Evolutionary conservation across 2,888 invertebrate species (phyloP).

Genomic region (Caradrina kadenii): DNA sequence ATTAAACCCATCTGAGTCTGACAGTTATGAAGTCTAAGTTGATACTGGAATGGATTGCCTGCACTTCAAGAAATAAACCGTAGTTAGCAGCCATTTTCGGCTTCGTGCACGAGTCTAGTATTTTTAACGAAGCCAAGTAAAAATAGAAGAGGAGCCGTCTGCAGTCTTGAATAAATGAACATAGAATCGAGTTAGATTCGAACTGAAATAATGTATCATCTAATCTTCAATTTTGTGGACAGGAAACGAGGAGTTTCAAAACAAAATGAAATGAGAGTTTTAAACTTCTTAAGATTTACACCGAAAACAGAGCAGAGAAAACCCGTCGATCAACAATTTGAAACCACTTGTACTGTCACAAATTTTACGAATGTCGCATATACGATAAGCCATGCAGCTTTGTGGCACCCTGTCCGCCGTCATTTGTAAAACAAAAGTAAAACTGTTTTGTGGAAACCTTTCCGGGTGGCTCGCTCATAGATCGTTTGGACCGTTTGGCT

Average conservation of each 20-base stretch:
- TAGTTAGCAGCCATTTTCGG: neutral
- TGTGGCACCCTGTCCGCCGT: slow-evolving; percentile 11
- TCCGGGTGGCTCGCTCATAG: slow-evolving; percentile 31
- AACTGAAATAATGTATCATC: slow-evolving; percentile 4
- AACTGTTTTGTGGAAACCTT: slow-evolving; percentile 37
- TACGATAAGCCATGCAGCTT: slow-evolving; percentile 36
- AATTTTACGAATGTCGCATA: slow-evolving; percentile 25
- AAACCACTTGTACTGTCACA: slow-evolving; percentile 25
- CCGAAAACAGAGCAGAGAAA: slow-evolving; percentile 2
- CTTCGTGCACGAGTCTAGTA: neutral
- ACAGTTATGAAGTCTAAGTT: slow-evolving; percentile 30
- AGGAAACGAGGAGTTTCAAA: neutral
- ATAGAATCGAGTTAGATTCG: slow-evolving; percentile 1
- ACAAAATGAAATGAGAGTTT: neutral
- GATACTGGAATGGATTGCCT: slow-evolving; percentile 9
- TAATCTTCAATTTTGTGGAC: slow-evolving; percentile 12
- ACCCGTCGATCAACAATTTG: slow-evolving; percentile 20
- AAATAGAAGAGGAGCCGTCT: slow-evolving; percentile 41
- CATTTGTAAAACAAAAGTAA: slow-evolving; percentile 53
- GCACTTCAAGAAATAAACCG: slow-evolving; percentile 12
- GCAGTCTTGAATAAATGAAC: slow-evolving; percentile 37
- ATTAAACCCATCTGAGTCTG: slow-evolving; percentile 13
- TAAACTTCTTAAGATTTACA: neutral
- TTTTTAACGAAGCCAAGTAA: slow-evolving; percentile 12
- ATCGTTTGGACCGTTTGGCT: slow-evolving; percentile 42